Base-by-base conservation (phyloP, 1,140 invertebrate genomes). In the Eubasilissa regina region DNA sequence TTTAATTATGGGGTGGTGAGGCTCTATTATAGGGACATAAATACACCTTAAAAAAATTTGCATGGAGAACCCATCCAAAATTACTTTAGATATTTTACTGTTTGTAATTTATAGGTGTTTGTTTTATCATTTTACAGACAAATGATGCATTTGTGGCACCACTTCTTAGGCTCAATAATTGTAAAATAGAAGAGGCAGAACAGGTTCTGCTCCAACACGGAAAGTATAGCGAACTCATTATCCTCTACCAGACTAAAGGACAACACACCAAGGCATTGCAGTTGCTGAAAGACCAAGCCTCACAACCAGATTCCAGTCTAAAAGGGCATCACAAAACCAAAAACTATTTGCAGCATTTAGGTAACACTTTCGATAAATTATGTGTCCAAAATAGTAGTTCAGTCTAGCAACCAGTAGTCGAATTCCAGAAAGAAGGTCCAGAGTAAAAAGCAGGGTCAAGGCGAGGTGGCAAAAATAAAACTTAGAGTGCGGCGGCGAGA, bases 71-170 rank as follows among this genome's bases (percentile, higher is more conserved):
- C n/a, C n/a, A n/a, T n/a, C n/a, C n/a, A n/a, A n/a, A n/a, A n/a
- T n/a, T n/a, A n/a, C n/a, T n/a, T n/a, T n/a, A n/a, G n/a, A n/a
- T n/a, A n/a, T n/a, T n/a, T n/a, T n/a, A n/a, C n/a, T n/a, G n/a
- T n/a, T n/a, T n/a, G n/a, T n/a, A n/a, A n/a, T n/a, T n/a, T n/a
- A n/a, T n/a, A n/a, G n/a, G n/a, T n/a, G n/a, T n/a, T n/a, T 51
- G 35, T 64, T 25, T 68, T 1, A 45, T 68, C 43, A 13, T 72
- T 77, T 89, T 90, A 47, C 85, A 97, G 94, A 98, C 96, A 0
- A 99, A 99, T 87, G 97, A 98, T 90, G 96, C 96, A 0, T 89
- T 99, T 51, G 95, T 99, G 7, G 95, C 96, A 0, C 94, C 97
- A 0, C 87, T 99, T 13, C 86, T 99, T 4, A 92, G 98, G 11